phyloP scores from a whole-genome alignment of 2,797 vertebrate species.

The Anableps anableps region DNA sequence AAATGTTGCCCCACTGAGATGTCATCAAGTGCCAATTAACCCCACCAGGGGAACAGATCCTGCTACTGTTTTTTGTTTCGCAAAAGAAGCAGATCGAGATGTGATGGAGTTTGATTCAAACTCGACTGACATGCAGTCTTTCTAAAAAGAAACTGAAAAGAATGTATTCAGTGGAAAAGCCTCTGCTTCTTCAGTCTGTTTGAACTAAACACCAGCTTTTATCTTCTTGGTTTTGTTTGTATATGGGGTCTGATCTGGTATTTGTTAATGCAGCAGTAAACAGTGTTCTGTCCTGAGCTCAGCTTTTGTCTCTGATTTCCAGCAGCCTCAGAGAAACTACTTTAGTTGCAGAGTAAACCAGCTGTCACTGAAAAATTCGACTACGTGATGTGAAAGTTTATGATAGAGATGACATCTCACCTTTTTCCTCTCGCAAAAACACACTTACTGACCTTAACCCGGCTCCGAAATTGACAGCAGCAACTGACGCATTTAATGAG shows the following conservation, averaged over 20 bases:
- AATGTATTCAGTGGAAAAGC: not conserved
- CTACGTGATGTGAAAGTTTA: not conserved
- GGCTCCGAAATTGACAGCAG: not conserved
- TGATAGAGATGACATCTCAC: not conserved
- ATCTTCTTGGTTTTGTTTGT: not conserved
- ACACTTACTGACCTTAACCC: not conserved
- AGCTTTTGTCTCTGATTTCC: not conserved
- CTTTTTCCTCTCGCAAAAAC: constrained; percentile 2
- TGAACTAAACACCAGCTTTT: too few relatives aligned
- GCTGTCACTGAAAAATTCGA: constrained; percentile 3
- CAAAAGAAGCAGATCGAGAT: too few relatives aligned
- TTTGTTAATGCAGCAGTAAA: not conserved
- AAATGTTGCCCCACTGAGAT: not conserved
- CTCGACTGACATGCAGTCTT: not conserved
- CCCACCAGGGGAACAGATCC: not conserved
- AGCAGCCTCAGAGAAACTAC: not conserved
- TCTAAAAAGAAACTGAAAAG: not conserved
- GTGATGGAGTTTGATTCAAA: too few relatives aligned
- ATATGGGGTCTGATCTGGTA: not conserved
- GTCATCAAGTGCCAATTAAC: not conserved
- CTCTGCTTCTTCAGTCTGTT: not conserved
- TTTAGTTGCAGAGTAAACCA: not conserved
- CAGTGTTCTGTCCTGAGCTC: too few relatives aligned
- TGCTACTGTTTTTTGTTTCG: too few relatives aligned
- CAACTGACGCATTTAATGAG: not conserved